Evolutionary conservation across 2,888 invertebrate species (phyloP).

Genomic region (Dorcus hopei): DNA sequence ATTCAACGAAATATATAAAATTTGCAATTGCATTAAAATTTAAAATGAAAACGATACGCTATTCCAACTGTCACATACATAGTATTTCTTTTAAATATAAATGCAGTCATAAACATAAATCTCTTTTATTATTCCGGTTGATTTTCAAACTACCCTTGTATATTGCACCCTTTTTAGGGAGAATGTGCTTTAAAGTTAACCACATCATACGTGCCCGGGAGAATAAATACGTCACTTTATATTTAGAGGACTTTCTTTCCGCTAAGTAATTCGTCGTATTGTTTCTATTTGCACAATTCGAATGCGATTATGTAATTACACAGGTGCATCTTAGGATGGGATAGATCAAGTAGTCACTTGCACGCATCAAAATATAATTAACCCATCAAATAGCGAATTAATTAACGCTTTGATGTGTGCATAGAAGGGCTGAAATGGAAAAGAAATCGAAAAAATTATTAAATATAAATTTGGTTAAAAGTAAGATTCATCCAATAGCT

Average conservation of each 20-base stretch:
- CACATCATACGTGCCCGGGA: conserved; percentile 32
- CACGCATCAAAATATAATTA: no score
- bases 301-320: no score
- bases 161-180: conserved; percentile 17
- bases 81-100: conserved; percentile 19
- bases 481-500: not conserved
- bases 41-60: not conserved
- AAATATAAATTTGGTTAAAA: no score
- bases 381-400: no score
- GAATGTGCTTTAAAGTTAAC: conserved; percentile 21
- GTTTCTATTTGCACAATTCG: no score
- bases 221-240: conserved; percentile 28
- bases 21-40: not conserved
- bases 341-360: no score
- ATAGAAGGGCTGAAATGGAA: no score
- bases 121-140: conserved; percentile 20
- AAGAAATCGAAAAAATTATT: no score
- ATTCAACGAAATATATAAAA: no score
- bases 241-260: conserved; percentile 8
- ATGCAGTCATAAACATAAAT: conserved; percentile 17
- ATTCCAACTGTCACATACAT: conserved; percentile 12
- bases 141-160: conserved; percentile 20
- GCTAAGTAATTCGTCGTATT: not conserved
- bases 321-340: no score
- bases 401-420: no score